phyloP scores from a whole-genome alignment of 2,113 vertebrate genomes.

The Riparia riparia region DNA sequence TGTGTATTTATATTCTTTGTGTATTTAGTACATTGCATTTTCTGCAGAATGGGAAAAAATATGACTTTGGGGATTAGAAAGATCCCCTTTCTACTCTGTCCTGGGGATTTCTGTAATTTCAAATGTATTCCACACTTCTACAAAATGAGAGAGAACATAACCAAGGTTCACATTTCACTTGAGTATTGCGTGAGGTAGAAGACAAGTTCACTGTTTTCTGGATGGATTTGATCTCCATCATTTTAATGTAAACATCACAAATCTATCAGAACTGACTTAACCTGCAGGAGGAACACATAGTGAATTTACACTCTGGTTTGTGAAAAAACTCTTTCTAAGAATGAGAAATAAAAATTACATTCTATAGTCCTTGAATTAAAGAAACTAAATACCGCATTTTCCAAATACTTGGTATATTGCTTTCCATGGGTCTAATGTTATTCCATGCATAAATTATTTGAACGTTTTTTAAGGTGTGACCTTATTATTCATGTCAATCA shows the following conservation, averaged over 20 bases:
- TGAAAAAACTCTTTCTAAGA: background rate
- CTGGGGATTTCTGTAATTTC: background rate
- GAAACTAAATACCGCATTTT: background rate
- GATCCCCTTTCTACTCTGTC: background rate
- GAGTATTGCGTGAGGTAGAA: background rate
- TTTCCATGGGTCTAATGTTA: background rate
- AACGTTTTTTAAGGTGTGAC: background rate
- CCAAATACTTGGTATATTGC: fast-evolving
- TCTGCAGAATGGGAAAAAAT: background rate
- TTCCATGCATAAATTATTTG: background rate
- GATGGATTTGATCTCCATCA: background rate
- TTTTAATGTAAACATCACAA: background rate
- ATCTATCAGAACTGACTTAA: background rate
- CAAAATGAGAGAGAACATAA: background rate
- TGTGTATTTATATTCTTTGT: background rate
- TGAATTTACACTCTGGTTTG: background rate
- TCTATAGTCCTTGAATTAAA: background rate
- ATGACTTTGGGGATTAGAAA: background rate
- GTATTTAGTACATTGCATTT: background rate
- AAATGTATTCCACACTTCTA: background rate
- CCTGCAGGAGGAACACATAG: background rate
- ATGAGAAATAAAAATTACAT: background rate
- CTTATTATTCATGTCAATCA: background rate
- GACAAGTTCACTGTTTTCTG: background rate
- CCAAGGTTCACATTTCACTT: background rate